Evolutionary conservation across 2,113 vertebrate species (phyloP), one percentile per base, ranked within the genome.

Genomic region (Aptenodytes forsteri): DNA sequence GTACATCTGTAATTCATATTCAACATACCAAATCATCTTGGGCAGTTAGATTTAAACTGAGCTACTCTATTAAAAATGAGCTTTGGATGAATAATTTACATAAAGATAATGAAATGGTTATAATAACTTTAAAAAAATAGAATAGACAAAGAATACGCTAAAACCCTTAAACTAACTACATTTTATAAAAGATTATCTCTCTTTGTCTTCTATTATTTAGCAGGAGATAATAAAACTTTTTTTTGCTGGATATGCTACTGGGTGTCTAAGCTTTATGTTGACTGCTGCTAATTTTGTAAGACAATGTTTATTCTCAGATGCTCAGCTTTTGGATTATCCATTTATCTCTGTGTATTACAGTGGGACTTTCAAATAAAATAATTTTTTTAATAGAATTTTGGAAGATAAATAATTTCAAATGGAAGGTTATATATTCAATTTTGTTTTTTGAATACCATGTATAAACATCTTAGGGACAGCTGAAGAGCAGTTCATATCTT

Each of bases 401-500:
- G 47, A 61, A 76, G 7, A 50, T 9, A 52, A n/a, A 50, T 16
- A 22, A 58, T 58, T 90, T 55, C 8, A 61, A 56, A 50, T 54
- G 1, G 38, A 87, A 47, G 4, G 3, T 62, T 64, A 8, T 1
- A 16, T 58, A 32, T 5, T n/a, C 4, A 77, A 4, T 55, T 40
- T 79, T 47, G 1, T 0, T 2, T 14, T 83, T 79, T 77, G 7
- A 49, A 52, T 66, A 34, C 5, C 10, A 47, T 9, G 2, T 29
- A 65, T 47, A 61, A 59, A 46, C 2, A 8, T 34, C 19, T 54
- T 77, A 72, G 38, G 12, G 12, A 40, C 7, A 9, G 12, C 4
- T 72, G 9, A 78, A 70, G 4, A 38, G 14, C 2, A 20, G 1
- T 42, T 4, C 21, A 5, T 75, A 42, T 36, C 11, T 64, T 36